These are phyloP conservation scores for Diplosoma virens DNA, from an alignment of 23 tunicate genomes.

Conservation along the genomic window DNA sequence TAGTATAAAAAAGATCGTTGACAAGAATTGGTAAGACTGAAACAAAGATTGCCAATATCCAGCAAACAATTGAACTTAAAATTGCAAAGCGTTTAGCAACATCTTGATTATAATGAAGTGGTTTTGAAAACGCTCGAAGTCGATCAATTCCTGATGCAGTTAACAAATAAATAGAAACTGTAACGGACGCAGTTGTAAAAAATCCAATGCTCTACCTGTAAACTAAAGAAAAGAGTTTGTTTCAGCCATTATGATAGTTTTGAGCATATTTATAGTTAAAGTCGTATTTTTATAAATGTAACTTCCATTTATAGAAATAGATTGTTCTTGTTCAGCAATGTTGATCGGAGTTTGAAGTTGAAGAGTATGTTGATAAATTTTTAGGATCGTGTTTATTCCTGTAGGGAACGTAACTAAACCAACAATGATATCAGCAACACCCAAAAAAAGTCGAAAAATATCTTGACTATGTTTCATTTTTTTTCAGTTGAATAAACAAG, in stretches of 20 bases:
- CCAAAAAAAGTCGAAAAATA: slow-evolving; percentile 18
- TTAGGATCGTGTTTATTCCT: background rate
- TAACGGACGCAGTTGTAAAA: slow-evolving; percentile 10
- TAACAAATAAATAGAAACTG: slow-evolving; percentile 21
- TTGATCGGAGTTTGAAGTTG: background rate
- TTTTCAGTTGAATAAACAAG: slow-evolving; percentile 3
- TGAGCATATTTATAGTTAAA: background rate
- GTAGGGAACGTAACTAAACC: slow-evolving; percentile 17
- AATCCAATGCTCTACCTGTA: slow-evolving; percentile 1
- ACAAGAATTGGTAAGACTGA: background rate
- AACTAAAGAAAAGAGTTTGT: background rate
- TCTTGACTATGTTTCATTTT: slow-evolving; percentile 19
- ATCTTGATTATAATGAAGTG: slow-evolving; percentile 1
- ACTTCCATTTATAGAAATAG: background rate
- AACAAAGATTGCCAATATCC: slow-evolving; percentile 1
- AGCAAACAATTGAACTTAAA: background rate
- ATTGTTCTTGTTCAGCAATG: background rate
- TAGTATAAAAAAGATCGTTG: background rate
- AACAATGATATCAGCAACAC: slow-evolving; percentile 22
- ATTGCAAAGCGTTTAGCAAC: slow-evolving; percentile 8
- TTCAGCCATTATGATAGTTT: background rate
- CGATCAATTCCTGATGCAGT: slow-evolving; percentile 31
- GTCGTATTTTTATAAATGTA: background rate
- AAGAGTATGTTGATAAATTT: background rate
- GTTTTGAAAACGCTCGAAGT: background rate